These are phyloP conservation scores for Pasiphila rectangulata DNA, from an alignment of 2,888 invertebrate genomes.

Conservation along the genomic window DNA sequence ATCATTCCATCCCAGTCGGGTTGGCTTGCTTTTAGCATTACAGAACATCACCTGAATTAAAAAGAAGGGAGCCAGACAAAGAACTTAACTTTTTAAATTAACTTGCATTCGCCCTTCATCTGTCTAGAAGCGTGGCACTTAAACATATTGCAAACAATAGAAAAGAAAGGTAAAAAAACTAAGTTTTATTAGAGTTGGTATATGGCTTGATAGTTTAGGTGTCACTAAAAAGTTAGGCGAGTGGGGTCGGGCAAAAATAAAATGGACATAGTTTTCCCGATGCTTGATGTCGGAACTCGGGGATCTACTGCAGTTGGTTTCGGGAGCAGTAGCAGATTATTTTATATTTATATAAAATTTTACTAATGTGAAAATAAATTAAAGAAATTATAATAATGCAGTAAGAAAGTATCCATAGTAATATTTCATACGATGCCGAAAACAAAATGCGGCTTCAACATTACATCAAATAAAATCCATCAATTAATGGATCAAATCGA, in stretches of 20 bases:
- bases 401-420: too few species aligned
- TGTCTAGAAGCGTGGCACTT: slow-evolving; percentile 22
- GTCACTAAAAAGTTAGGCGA: too few species aligned
- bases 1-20: slow-evolving; percentile 51
- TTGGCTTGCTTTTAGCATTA: slow-evolving; percentile 56
- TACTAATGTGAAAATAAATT: too few species aligned
- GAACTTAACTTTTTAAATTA: slow-evolving; percentile 53
- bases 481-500: slow-evolving; percentile 17
- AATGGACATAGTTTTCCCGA: too few species aligned
- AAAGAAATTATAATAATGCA: too few species aligned
- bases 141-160: slow-evolving; percentile 17
- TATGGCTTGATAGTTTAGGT: too few species aligned
- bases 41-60: slow-evolving; percentile 51
- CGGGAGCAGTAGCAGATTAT: too few species aligned
- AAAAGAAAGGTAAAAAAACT: neutral
- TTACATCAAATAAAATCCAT: neutral
- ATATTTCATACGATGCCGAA: too few species aligned
- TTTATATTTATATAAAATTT: too few species aligned
- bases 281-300: too few species aligned
- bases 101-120: slow-evolving; percentile 31
- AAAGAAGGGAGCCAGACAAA: slow-evolving; percentile 44
- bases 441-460: neutral
- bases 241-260: too few species aligned
- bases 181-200: neutral
- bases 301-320: too few species aligned